Percentiles rank a stretch among this genome's conserved stretches.
phyloP scores from a whole-genome alignment of 1,140 invertebrate species.

The Caenorhabditis brenneri region DNA sequence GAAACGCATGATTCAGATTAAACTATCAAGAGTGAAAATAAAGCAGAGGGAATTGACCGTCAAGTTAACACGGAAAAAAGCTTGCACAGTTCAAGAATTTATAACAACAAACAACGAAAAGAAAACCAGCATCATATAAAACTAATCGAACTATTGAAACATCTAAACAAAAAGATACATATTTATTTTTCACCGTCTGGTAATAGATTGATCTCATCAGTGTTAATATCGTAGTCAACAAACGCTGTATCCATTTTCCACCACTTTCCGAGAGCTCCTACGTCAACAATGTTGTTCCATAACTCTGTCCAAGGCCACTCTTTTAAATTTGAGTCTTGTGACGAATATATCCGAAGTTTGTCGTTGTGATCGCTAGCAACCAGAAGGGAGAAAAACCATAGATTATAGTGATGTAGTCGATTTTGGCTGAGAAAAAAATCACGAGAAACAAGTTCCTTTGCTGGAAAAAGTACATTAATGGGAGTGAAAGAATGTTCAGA shows the following conservation, averaged over 20 bases:
- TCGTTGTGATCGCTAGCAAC: conserved; percentile 11
- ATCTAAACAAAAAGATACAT: too few relatives aligned
- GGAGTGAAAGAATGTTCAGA: background rate
- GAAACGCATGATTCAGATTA: background rate
- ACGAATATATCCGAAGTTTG: conserved; percentile 5
- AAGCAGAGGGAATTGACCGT: background rate
- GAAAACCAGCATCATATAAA: conserved; percentile 8
- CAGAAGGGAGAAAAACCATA: conserved; percentile 15
- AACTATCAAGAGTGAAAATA: background rate
- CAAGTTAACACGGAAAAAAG: background rate
- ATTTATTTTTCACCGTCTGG: background rate
- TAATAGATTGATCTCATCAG: background rate
- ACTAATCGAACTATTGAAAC: background rate
- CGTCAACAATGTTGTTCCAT: conserved; percentile 14
- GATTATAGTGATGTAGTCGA: background rate
- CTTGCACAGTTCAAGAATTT: background rate
- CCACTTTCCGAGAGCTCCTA: conserved; percentile 18
- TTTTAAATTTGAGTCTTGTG: conserved; percentile 24
- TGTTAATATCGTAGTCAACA: conserved; percentile 17
- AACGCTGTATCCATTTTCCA: background rate
- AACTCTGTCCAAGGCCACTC: conserved; percentile 16
- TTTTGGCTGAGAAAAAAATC: conserved; percentile 7
- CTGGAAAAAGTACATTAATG: background rate
- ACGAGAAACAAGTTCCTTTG: conserved; percentile 2
- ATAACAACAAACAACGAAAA: background rate